Conservation (phyloP, 2,113 vertebrate genomes). For the Plectropomus leopardus region DNA sequence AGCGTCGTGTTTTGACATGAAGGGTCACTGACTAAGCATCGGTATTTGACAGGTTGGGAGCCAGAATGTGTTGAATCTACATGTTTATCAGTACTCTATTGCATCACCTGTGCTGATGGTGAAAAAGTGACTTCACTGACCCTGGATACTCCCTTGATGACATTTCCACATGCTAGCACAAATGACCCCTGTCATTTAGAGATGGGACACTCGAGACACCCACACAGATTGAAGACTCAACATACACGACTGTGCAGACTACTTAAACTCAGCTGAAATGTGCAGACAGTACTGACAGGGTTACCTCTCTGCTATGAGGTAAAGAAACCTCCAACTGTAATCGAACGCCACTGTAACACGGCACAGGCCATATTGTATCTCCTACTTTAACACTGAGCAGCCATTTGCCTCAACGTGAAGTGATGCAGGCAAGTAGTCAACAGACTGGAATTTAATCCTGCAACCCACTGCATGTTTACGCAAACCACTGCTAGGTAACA, state of each 20-base stretch:
- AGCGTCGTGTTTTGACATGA: too few species aligned
- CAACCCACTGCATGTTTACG: constrained; percentile 42
- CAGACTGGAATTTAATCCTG: constrained; percentile 59
- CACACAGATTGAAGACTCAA: not conserved
- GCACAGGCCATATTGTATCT: constrained; percentile 4
- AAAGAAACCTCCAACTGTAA: constrained; percentile 25
- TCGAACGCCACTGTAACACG: not conserved
- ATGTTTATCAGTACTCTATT: not conserved
- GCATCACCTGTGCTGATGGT: not conserved
- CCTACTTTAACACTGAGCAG: constrained; percentile 27
- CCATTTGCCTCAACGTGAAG: constrained; percentile 34
- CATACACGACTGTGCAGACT: not conserved
- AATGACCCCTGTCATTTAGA: not conserved
- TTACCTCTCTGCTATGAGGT: not conserved
- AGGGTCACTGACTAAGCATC: too few species aligned
- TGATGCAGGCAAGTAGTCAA: constrained; percentile 46
- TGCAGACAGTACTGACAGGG: not conserved
- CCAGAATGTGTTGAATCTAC: too few species aligned
- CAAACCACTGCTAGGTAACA: constrained; percentile 63
- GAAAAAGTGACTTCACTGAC: constrained; percentile 36
- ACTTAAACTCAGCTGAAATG: not conserved
- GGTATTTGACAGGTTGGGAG: too few species aligned
- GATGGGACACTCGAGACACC: not conserved
- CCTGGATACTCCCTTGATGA: constrained; percentile 35
- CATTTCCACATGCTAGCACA: constrained; percentile 1